Evolutionary conservation across 2,888 invertebrate genomes (phyloP), one percentile per base, ranked within the genome.

Genomic region (Eremobia ochroleuca): DNA sequence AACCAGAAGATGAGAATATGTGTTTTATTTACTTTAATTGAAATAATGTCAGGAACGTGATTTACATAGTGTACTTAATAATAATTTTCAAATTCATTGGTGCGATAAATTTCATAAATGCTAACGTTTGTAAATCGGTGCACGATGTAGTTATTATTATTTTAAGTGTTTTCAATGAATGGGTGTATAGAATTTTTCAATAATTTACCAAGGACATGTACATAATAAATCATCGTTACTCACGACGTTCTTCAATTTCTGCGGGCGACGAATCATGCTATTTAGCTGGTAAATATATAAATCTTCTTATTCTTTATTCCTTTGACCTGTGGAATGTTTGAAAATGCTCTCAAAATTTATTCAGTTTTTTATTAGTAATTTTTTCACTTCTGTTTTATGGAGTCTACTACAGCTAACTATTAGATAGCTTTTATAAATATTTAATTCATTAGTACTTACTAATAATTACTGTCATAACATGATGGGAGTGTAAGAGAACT

Each of bases 131-230:
- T 77, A 87, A 88, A 87, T 87, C 83, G 77, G 88, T 90, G 88
- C 84, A 90, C 84, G 88, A 93, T 93, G 92, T 92, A 92, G 92
- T 69, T 79, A 68, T 62, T 75, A 67, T 37, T 86, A 85, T 74
- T 81, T 82, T 81, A 83, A 79, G 90, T 90, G 90, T 92, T 93
- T 92, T 91, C 91, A 91, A 94, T 95, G 93, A 92, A 92, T 92
- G 93, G 91, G 93, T 93, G 92, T 92, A 90, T 92, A 89, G 89
- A 91, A 93, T 94, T 92, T 90, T 92, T 93, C 90, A 90, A 92
- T 89, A 93, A 90, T 93, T 93, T 93, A 90, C 94, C 95, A 96
- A 96, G 96, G 96, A 96, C 96, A 97, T 97, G 96, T 96, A 92
- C 96, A 95, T 95, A 94, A 90, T 94, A 96, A 96, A 94, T 94